Evolutionary conservation across 2,113 vertebrate species (phyloP).

Genomic region (Petroica traversi): DNA sequence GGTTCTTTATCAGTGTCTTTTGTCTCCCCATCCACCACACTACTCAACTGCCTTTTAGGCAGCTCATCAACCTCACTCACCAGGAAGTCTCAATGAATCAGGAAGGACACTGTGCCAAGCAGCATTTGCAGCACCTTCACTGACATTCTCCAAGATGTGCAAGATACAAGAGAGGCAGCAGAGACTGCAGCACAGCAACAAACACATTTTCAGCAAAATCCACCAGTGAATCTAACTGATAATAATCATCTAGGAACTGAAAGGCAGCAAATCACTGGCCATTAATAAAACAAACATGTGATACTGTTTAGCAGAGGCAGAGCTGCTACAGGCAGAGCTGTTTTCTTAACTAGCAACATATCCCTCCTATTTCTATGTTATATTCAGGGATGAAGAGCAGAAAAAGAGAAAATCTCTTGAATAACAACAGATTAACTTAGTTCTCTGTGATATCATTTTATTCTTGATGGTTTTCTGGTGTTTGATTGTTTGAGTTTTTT

Average conservation of each 20-base stretch:
- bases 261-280: not conserved
- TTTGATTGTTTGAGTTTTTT: not conserved
- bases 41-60: not conserved
- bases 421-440: not conserved
- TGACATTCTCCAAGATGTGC: not conserved
- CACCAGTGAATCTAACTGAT: not conserved
- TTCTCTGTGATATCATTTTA: not conserved
- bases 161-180: not conserved
- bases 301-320: not conserved
- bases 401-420: not conserved
- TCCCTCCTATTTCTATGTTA: not conserved
- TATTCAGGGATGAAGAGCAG: not conserved
- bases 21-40: rapidly evolving
- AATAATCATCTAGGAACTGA: not conserved
- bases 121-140: not conserved
- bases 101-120: rapidly evolving
- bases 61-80: not conserved
- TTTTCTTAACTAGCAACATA: not conserved
- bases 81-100: rapidly evolving
- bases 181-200: not conserved
- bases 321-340: not conserved
- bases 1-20: not conserved
- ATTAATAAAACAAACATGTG: not conserved
- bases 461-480: not conserved
- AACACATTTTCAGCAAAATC: not conserved